Conservation (phyloP, 2,113 vertebrate genomes). For the Gambusia affinis region DNA sequence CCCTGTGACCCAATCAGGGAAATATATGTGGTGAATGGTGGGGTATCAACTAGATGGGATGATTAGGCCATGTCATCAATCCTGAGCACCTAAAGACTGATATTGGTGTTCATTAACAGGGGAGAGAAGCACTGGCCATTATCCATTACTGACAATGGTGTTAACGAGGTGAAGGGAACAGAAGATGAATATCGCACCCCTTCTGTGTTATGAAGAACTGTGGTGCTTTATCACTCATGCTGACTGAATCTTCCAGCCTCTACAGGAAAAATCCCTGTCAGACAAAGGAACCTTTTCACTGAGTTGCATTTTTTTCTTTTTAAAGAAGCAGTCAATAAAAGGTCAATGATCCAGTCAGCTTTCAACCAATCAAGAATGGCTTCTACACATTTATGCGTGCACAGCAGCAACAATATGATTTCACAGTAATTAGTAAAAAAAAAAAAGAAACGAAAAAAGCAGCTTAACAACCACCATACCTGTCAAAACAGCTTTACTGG, state of each 20-base stretch:
- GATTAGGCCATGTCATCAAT: conserved; percentile 66
- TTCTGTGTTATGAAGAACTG: conserved; percentile 21
- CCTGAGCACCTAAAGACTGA: conserved; percentile 53
- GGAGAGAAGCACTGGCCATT: conserved; percentile 25
- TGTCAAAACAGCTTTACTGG: too few species aligned
- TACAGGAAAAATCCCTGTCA: background rate
- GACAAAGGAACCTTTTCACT: conserved; percentile 11
- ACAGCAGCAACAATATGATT: too few species aligned
- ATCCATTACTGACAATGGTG: conserved; percentile 60
- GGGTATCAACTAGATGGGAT: conserved; percentile 64
- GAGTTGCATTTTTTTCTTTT: background rate
- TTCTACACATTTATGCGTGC: too few species aligned
- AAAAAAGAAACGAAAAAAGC: too few species aligned
- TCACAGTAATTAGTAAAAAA: too few species aligned
- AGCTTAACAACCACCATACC: too few species aligned
- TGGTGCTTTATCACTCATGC: conserved; percentile 29
- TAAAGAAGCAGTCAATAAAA: conserved; percentile 3
- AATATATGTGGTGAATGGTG: conserved; percentile 53
- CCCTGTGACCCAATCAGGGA: conserved; percentile 56
- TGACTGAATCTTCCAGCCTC: conserved; percentile 7
- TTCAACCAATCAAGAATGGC: background rate
- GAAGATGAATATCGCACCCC: conserved; percentile 37
- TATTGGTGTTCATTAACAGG: conserved; percentile 58
- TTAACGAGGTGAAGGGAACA: conserved; percentile 48
- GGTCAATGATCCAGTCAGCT: background rate